A percentile compares a stretch with the other conserved stretches of the same genome.
These are phyloP conservation scores for Saccostrea cuccullata DNA, from an alignment of 1,140 invertebrate species.

Conservation along the genomic window DNA sequence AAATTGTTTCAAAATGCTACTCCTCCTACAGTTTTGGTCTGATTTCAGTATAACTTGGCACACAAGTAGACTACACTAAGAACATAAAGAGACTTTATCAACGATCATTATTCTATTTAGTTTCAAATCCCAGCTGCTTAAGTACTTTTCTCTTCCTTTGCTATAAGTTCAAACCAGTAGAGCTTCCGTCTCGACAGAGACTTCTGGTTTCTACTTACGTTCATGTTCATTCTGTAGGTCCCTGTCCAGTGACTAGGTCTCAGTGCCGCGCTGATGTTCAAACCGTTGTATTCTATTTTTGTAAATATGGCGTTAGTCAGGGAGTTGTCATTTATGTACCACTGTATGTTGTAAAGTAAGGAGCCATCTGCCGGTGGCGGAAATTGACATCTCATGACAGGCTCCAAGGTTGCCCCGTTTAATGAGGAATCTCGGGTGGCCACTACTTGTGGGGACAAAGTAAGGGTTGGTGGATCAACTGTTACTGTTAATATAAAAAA, in stretches of 20 bases:
- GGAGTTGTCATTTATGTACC: background rate
- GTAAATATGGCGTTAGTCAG: background rate
- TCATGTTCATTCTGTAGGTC: background rate
- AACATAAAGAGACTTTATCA: too few species aligned
- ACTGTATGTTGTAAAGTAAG: background rate
- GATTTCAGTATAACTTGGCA: too few species aligned
- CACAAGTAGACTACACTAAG: too few species aligned
- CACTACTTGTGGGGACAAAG: background rate
- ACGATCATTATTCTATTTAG: too few species aligned
- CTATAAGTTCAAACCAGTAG: too few species aligned
- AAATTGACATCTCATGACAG: background rate
- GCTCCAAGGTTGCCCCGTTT: background rate
- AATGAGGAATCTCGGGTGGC: background rate
- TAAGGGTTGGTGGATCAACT: background rate
- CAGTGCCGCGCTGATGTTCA: background rate
- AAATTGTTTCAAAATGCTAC: too few species aligned
- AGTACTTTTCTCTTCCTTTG: too few species aligned
- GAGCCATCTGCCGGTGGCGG: background rate
- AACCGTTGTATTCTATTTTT: background rate
- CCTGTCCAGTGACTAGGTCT: background rate
- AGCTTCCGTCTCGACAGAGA: too few species aligned
- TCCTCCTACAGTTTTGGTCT: too few species aligned
- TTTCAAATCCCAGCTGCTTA: too few species aligned
- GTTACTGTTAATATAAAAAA: background rate
- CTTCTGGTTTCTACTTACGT: conserved; percentile 17